Base-by-base conservation (phyloP, 2,888 invertebrate species). In the Lordiphosa fenestrarum region DNA sequence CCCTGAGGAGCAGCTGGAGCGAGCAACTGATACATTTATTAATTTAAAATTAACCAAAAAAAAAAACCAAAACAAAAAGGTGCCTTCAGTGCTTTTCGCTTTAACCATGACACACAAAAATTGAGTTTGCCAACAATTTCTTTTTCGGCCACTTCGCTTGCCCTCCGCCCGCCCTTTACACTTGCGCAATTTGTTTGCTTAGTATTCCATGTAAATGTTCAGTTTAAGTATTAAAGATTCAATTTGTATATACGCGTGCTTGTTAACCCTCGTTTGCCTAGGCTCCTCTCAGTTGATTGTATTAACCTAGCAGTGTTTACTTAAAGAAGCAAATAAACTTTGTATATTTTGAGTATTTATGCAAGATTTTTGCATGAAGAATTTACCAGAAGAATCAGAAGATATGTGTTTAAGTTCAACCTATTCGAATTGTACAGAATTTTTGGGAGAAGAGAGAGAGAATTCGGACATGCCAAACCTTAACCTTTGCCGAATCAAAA, bases 181-280 rank as follows among this genome's bases (percentile, higher is more conserved):
- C 38, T 35, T 23, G 33, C 10, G 23, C 13, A 39, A 6, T n/a
- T 42, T n/a, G 25, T 42, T 42, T 40, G 36, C 52, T 50, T 55
- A 54, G 48, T 57, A 61, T 56, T 61, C 44, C 46, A 58, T 41
- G 58, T 9, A 35, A 51, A 60, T 41, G 56, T 55, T 64, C 42
- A 72, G 47, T 73, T 62, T 75, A 74, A 75, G 82, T 66, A 76
- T 80, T 73, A 81, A 81, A 81, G 75, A 53, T 66, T 35, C 42
- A 36, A 40, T 53, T 53, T 73, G 69, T 76, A 80, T 23, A 69
- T 69, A 76, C 35, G 50, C 54, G 54, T 76, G 66, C 76, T 76
- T 64, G 23, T 58, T 66, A 60, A 56, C 30, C 60, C 38, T 64
- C 58, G 55, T 46, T 63, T 57, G 71, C 66, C 76, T 52, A 63